A percentile compares a stretch with the other conserved stretches of the same genome.
phyloP scores from a whole-genome alignment of 2,797 vertebrate genomes.

The Euphonia xanthogaster region DNA sequence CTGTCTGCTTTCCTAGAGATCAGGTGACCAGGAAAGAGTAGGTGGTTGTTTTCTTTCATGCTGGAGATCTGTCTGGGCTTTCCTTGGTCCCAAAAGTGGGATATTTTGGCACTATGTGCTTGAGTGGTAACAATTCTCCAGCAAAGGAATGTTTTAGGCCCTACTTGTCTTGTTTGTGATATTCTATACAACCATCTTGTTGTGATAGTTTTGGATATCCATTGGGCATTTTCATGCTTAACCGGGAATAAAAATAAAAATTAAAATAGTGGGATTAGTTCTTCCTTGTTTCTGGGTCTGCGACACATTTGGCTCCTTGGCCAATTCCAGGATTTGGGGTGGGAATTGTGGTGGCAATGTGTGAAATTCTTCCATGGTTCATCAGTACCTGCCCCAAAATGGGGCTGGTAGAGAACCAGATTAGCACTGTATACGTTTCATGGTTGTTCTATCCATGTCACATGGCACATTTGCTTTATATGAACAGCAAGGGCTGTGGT shows the following conservation, averaged over 20 bases:
- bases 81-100: neutral
- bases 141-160: neutral
- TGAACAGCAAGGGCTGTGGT: neutral
- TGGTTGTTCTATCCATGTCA: neutral
- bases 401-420: neutral
- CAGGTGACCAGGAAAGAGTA: neutral
- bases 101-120: constrained; percentile 4
- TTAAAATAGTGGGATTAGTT: neutral
- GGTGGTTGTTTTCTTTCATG: neutral
- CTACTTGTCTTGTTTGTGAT: neutral
- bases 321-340: neutral
- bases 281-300: neutral
- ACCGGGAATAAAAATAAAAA: constrained; percentile 29
- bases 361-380: neutral
- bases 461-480: neutral
- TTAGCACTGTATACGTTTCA: fast-evolving
- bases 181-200: neutral
- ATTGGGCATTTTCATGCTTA: constrained; percentile 28
- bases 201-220: constrained; percentile 1
- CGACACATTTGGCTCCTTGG: neutral
- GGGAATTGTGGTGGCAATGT: fast-evolving
- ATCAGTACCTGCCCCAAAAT: neutral
- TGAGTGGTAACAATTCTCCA: neutral
- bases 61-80: neutral
- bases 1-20: constrained; percentile 62